These are phyloP conservation scores for Anastrepha obliqua DNA, from an alignment of 1,140 invertebrate genomes.

Conservation along the genomic window DNA sequence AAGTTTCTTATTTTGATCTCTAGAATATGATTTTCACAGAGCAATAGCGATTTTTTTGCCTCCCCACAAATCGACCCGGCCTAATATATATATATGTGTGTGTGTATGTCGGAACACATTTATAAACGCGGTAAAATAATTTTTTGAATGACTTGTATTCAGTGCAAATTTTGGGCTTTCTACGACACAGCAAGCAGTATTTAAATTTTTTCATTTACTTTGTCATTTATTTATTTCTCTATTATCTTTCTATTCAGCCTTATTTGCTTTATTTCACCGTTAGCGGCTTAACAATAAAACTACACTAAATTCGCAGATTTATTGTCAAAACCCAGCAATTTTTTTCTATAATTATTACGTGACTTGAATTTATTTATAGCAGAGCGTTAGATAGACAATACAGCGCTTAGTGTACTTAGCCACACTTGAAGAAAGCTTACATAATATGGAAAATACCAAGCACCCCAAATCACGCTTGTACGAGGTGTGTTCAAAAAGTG, in stretches of 20 bases:
- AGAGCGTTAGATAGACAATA: neutral
- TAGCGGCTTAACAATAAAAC: constrained; percentile 37
- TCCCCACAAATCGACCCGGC: too few species aligned
- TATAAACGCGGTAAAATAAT: neutral
- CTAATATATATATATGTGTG: neutral
- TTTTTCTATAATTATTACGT: constrained; percentile 70
- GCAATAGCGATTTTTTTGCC: too few species aligned
- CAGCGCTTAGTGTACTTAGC: neutral
- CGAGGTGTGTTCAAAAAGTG: too few species aligned
- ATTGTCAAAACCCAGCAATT: constrained; percentile 57
- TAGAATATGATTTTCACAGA: too few species aligned
- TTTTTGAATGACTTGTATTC: neutral
- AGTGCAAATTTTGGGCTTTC: neutral
- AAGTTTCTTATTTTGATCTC: too few species aligned
- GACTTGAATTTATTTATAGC: constrained; percentile 45
- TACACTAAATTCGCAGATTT: constrained; percentile 11
- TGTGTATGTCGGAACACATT: neutral
- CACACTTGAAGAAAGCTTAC: neutral
- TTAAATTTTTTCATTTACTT: neutral
- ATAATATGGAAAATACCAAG: neutral
- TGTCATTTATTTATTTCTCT: neutral
- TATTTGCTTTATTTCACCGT: constrained; percentile 49
- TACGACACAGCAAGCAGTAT: neutral
- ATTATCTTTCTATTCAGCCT: neutral
- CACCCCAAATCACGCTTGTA: neutral